A percentile compares a stretch with the other conserved stretches of the same genome.
These are phyloP conservation scores for Ptilodon capucinus DNA, from an alignment of 2,888 invertebrate genomes.

Conservation along the genomic window DNA sequence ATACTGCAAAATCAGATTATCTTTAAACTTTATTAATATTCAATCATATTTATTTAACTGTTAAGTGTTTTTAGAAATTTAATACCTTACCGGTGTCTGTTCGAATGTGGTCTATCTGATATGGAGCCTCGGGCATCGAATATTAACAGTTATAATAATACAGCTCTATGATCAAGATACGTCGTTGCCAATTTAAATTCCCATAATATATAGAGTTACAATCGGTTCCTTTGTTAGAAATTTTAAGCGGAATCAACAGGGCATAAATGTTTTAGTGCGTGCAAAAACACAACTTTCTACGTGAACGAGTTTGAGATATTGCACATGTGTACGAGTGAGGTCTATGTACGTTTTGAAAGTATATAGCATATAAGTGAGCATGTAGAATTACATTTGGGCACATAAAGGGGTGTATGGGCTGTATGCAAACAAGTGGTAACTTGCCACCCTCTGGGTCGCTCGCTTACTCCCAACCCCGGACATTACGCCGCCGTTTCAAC, in stretches of 20 bases:
- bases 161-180: not conserved
- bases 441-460: conserved; percentile 27
- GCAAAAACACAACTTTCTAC: conserved; percentile 19
- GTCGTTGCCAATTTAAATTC: not conserved
- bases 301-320: conserved; percentile 3
- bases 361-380: conserved; percentile 7
- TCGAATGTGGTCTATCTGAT: not conserved
- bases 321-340: not conserved
- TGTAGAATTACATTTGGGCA: conserved; percentile 24
- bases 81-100: not conserved
- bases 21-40: not conserved
- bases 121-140: not conserved
- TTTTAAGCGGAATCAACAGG: not conserved
- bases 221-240: not conserved
- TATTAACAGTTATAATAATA: conserved; percentile 1
- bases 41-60: not conserved
- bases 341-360: not conserved
- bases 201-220: not conserved
- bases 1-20: not conserved
- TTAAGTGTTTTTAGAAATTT: not conserved
- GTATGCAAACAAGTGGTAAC: conserved; percentile 58
- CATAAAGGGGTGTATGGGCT: conserved; percentile 35
- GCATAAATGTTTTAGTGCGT: not conserved
- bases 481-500: conserved; percentile 32
- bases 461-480: conserved; percentile 37